A percentile compares a stretch with the other conserved stretches of the same genome.
phyloP scores from a whole-genome alignment of 2,888 invertebrate genomes.

The Drosophila putrida region DNA sequence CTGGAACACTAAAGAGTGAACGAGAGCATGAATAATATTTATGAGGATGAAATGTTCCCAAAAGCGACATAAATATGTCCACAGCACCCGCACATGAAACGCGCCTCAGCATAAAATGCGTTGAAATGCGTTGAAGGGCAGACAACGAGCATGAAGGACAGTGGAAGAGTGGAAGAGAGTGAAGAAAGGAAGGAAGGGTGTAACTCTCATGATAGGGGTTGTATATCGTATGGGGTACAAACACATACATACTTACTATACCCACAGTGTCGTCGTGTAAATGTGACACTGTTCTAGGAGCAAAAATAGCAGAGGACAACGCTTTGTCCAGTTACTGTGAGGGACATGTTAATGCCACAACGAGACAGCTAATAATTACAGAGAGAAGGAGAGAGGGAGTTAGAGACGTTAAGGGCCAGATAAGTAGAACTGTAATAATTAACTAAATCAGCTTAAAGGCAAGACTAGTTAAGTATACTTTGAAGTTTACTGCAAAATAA shows the following conservation, averaged over 20 bases:
- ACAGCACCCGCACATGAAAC: constrained; percentile 83
- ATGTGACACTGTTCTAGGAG: constrained; percentile 22
- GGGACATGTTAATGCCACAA: constrained; percentile 13
- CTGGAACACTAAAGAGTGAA: constrained; percentile 66
- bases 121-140: constrained; percentile 61
- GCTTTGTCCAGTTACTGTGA: constrained; percentile 17
- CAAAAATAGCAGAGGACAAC: constrained; percentile 6
- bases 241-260: background rate
- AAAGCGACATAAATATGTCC: constrained; percentile 84
- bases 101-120: constrained; percentile 76
- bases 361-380: constrained; percentile 29
- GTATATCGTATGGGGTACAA: constrained; percentile 10
- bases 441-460: constrained; percentile 14
- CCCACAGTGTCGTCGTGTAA: constrained; percentile 13
- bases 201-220: constrained; percentile 36
- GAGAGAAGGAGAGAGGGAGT: background rate
- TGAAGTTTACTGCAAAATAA: too few relatives aligned
- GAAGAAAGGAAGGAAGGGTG: constrained; percentile 2
- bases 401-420: background rate
- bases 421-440: constrained; percentile 15
- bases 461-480: background rate
- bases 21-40: constrained; percentile 83
- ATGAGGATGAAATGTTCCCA: constrained; percentile 85
- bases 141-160: constrained; percentile 6
- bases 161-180: background rate